Base-by-base conservation (phyloP, 2,888 invertebrate genomes). In the Himalopsyche anomala region DNA sequence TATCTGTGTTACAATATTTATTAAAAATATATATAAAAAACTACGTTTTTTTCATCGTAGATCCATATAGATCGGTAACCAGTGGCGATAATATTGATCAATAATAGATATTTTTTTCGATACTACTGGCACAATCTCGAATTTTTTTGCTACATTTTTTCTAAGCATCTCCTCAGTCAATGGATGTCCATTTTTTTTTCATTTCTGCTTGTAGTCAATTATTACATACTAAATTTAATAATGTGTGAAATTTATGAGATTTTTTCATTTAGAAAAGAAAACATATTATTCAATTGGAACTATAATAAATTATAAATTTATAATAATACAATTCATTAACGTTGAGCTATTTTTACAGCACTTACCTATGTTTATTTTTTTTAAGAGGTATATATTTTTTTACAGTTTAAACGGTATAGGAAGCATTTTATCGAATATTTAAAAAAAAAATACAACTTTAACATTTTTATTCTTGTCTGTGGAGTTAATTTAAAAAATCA, bases 241-340 rank as follows among this genome's bases (percentile, higher is more conserved):
- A 62, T 62, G 62, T 62, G 62, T 62, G 62, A 62, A 62, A 62
- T 62, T 62, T 62, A 62, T 62, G 62, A 62, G 62, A 62, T n/a
- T 62, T 62, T 62, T 62, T 62, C 19, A 19, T 19, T 11, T 62
- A 11, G 4, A 19, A 62, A 62, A 62, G n/a, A 56, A 62, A 62
- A 62, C 62, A 12, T 62, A 62, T 8, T 62, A 28, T 62, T n/a
- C n/a, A 62, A 62, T 62, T n/a, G 62, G 19, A 62, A 19, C n/a
- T 62, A 62, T 62, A 19, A 62, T 51, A 51, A 51, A 51, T 62
- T 62, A 62, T 19, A 62, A 62, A 11, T 62, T 62, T 62, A 28
- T 15, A 62, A 62, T 62, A 9, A 19, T 62, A 62, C 11, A n/a
- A 62, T 62, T 62, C 62, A 28, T 15, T 12, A 19, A 5, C 62